Evolutionary conservation across 2,888 invertebrate genomes (phyloP).

Genomic region (Desoria tigrina): DNA sequence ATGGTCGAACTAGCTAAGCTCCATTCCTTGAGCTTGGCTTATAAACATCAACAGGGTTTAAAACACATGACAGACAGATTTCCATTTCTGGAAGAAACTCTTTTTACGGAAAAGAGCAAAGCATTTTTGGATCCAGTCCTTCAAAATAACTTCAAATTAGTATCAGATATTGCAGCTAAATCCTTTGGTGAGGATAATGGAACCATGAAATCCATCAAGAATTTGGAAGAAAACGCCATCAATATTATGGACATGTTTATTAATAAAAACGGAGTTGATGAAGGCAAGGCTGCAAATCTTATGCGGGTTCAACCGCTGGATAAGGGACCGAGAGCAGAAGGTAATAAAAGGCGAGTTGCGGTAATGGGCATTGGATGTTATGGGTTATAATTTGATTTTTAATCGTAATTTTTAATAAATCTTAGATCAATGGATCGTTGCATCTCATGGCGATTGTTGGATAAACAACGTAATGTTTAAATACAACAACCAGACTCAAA

Average conservation of each 20-base stretch:
- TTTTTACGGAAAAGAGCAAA: constrained; percentile 12
- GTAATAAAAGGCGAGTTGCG: no score
- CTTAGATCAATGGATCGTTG: constrained; percentile 39
- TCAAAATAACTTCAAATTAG: background rate
- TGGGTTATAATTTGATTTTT: no score
- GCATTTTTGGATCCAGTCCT: background rate
- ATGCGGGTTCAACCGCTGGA: constrained; percentile 15
- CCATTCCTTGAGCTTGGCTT: constrained; percentile 20
- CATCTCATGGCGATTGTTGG: constrained; percentile 44
- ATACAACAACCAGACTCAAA: constrained; percentile 26
- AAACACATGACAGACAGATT: background rate
- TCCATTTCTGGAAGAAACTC: constrained; percentile 14
- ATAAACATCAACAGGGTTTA: constrained; percentile 16
- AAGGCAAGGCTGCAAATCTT: constrained; percentile 23
- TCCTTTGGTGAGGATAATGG: constrained; percentile 11
- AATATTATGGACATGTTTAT: constrained; percentile 5
- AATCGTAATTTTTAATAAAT: no score
- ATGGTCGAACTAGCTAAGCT: constrained; percentile 43
- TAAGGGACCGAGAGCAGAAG: background rate
- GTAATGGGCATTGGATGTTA: no score
- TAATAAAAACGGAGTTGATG: constrained; percentile 22
- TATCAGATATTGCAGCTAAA: background rate
- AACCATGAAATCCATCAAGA: background rate
- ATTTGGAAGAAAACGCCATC: constrained; percentile 6
- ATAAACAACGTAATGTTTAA: constrained; percentile 47